Base-by-base conservation (phyloP, 2,797 vertebrate genomes). In the Halcyon smyrnensis region DNA sequence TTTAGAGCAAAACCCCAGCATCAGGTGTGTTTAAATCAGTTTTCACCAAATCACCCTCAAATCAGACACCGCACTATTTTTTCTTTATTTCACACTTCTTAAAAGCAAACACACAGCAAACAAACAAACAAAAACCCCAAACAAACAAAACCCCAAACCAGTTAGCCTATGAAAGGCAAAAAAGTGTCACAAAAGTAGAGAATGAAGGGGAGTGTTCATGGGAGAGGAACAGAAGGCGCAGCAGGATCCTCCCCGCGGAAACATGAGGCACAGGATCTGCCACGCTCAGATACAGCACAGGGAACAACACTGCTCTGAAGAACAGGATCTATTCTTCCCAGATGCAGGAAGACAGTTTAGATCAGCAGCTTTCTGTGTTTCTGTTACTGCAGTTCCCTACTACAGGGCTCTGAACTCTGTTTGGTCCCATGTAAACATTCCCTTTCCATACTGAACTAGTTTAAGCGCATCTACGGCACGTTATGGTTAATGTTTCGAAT, bases 161-260 rank as follows among this genome's bases (percentile, higher is more conserved):
- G 76, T 71, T 75, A 57, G 32, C 51, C 48, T 57, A 59, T 84
- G n/a, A 68, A 87, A 69, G 11, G 12, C 13, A 76, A 81, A 93
- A 90, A 71, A 86, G 6, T 6, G 8, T 57, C 11, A 34, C 30
- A 15, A 56, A 78, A 65, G 34, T 73, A 75, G 50, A 34, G 17
- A 53, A 36, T 21, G 2, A 16, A 53, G 41, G 73, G 50, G 19
- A 62, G 9, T 0, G 0, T 27, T 83, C 60, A 32, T 21, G 62
- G 12, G 11, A 28, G 64, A 39, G 56, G 76, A 91, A 39, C 3
- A 54, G 54, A 37, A 79, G 18, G 39, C 19, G 25, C 37, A 45
- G 45, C 0, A 3, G 0, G 3, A 13, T 63, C 82, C 60, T 64
- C 48, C 12, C 1, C 32, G 34, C 53, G 24, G n/a, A 60, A 60